These are phyloP conservation scores for Xyrauchen texanus DNA, from an alignment of 2,113 vertebrate species.

Conservation along the genomic window DNA sequence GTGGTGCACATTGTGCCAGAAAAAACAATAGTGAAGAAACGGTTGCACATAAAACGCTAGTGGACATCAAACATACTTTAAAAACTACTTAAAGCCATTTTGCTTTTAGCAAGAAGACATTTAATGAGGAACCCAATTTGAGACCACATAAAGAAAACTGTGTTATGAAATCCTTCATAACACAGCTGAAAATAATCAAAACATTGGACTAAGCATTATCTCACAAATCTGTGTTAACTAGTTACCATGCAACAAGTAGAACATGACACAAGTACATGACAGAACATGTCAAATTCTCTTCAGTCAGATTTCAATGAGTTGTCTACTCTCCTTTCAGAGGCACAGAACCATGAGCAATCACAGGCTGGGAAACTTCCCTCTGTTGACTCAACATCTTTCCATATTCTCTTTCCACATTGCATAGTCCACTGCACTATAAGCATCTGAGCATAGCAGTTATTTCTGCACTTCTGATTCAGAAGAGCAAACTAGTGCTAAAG, in stretches of 20 bases:
- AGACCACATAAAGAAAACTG: too few relatives aligned
- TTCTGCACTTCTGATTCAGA: neutral
- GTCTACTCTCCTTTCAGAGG: slow-evolving; percentile 1
- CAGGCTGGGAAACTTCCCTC: slow-evolving; percentile 27
- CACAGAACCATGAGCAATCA: slow-evolving; percentile 31
- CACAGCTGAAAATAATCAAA: neutral
- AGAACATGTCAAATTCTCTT: neutral
- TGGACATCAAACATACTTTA: too few relatives aligned
- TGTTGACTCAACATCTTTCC: slow-evolving; percentile 34
- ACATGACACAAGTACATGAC: neutral
- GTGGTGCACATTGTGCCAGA: too few relatives aligned
- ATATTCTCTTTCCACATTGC: slow-evolving; percentile 25
- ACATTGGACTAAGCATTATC: neutral
- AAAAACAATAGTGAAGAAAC: too few relatives aligned
- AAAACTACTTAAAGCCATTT: too few relatives aligned
- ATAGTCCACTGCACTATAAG: slow-evolving; percentile 2
- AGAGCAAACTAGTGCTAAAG: neutral
- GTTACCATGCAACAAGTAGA: neutral
- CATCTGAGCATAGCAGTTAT: too few relatives aligned
- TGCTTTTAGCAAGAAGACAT: too few relatives aligned
- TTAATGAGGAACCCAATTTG: too few relatives aligned
- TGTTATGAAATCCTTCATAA: too few relatives aligned
- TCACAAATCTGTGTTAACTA: neutral
- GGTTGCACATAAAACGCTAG: too few relatives aligned
- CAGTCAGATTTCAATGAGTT: neutral